phyloP scores from a whole-genome alignment of 2,113 vertebrate species.

The Balaeniceps rex region DNA sequence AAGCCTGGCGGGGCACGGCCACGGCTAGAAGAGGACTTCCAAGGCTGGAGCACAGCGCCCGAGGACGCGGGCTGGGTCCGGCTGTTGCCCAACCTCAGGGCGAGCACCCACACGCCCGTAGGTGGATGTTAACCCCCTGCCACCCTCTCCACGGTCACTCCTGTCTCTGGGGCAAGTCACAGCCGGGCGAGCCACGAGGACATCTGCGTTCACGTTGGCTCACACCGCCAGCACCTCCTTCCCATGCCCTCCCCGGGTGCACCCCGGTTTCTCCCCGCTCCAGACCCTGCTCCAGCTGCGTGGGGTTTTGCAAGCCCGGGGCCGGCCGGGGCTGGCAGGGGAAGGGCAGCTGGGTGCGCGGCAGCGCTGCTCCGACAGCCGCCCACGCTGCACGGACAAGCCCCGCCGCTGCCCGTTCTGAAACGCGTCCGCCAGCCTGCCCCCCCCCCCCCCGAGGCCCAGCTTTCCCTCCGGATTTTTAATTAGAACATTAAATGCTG shows the following conservation, averaged over 20 bases:
- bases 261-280: not conserved
- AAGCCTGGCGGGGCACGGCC: not conserved
- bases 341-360: not conserved
- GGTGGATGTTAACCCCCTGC: not conserved
- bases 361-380: not conserved
- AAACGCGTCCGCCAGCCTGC: not conserved
- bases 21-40: not conserved
- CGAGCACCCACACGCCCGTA: not conserved
- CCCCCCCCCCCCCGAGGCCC: not conserved
- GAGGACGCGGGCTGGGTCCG: not conserved
- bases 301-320: not conserved
- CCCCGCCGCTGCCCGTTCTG: not conserved
- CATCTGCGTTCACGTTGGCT: rapidly evolving
- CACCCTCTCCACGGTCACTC: not conserved
- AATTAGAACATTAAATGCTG: not conserved
- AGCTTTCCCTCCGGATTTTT: not conserved
- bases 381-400: not conserved
- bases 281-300: not conserved
- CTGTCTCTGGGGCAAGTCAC: not conserved
- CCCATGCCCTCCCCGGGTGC: not conserved
- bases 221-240: rapidly evolving
- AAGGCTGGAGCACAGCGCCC: not conserved
- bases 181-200: rapidly evolving
- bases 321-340: not conserved
- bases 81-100: not conserved